These are phyloP conservation scores for Synergus gifuensis DNA, from an alignment of 2,888 invertebrate species.

Conservation along the genomic window DNA sequence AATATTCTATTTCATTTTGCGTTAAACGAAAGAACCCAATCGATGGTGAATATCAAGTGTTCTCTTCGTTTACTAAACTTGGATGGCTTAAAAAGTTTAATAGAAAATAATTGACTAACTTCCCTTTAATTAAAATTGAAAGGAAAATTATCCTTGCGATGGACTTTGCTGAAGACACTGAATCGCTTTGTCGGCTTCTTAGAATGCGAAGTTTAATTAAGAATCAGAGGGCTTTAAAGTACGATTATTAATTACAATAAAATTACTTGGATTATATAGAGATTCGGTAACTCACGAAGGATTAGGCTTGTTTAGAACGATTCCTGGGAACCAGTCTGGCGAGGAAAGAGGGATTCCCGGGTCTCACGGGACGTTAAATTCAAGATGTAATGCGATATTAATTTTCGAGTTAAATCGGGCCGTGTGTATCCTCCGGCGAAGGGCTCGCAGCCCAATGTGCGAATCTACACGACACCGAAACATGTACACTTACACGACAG, in stretches of 20 bases:
- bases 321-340: constrained; percentile 31
- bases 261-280: constrained; percentile 10
- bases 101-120: neutral
- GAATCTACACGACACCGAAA: constrained; percentile 56
- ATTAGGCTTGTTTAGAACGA: constrained; percentile 36
- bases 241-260: constrained; percentile 34
- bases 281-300: constrained; percentile 17
- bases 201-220: constrained; percentile 12
- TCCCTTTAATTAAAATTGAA: neutral
- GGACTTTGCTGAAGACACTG: neutral
- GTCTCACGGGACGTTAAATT: constrained; percentile 39
- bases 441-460: constrained; percentile 46
- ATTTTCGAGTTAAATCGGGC: constrained; percentile 60
- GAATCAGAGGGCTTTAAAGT: constrained; percentile 2
- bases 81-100: neutral
- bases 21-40: too few relatives aligned
- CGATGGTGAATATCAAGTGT: neutral
- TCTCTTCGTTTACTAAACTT: neutral
- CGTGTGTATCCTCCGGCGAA: constrained; percentile 55
- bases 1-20: too few relatives aligned
- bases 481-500: constrained; percentile 53
- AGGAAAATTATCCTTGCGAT: neutral
- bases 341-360: constrained; percentile 13
- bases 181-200: neutral
- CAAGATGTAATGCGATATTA: constrained; percentile 57